Conservation (phyloP, 1,140 invertebrate genomes). For the Cecropterus lyciades region DNA sequence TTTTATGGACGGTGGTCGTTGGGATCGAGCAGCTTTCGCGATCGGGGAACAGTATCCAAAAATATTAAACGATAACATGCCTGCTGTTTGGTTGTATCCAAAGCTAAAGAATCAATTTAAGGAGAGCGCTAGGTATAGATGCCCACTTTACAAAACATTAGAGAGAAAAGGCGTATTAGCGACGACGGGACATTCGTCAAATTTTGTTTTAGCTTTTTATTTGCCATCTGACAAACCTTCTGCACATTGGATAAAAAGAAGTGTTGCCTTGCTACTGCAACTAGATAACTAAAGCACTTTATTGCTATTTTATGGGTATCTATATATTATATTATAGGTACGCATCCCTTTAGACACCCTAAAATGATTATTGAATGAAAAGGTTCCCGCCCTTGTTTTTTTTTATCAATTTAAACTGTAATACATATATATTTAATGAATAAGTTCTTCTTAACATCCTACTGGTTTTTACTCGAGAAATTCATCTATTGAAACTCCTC, state of each 20-base stretch:
- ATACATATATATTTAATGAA: no score
- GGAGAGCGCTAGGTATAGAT: slow-evolving; percentile 88
- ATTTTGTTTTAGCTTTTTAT: slow-evolving; percentile 93
- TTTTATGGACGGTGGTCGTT: slow-evolving; percentile 93
- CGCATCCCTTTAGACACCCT: no score
- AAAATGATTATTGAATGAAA: no score
- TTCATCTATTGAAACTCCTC: no score
- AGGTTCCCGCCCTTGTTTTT: no score
- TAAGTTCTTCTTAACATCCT: no score
- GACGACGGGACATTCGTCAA: slow-evolving; percentile 96
- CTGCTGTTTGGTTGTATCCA: slow-evolving; percentile 90
- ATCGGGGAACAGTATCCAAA: slow-evolving; percentile 93
- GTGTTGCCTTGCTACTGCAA: slow-evolving; percentile 94
- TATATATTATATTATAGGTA: not conserved
- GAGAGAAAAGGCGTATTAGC: slow-evolving; percentile 92
- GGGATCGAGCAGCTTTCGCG: slow-evolving; percentile 86
- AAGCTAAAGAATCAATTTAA: slow-evolving; percentile 84
- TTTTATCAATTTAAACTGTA: no score
- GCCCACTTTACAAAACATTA: slow-evolving; percentile 95
- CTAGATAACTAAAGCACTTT: slow-evolving; percentile 86
- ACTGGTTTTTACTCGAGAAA: no score
- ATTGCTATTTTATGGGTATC: not conserved
- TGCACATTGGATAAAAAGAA: slow-evolving; percentile 94
- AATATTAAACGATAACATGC: slow-evolving; percentile 92
- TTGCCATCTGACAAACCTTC: slow-evolving; percentile 88